A percentile compares a stretch with the other conserved stretches of the same genome.
Conservation (phyloP, 2,888 invertebrate species). For the Theretra japonica region DNA sequence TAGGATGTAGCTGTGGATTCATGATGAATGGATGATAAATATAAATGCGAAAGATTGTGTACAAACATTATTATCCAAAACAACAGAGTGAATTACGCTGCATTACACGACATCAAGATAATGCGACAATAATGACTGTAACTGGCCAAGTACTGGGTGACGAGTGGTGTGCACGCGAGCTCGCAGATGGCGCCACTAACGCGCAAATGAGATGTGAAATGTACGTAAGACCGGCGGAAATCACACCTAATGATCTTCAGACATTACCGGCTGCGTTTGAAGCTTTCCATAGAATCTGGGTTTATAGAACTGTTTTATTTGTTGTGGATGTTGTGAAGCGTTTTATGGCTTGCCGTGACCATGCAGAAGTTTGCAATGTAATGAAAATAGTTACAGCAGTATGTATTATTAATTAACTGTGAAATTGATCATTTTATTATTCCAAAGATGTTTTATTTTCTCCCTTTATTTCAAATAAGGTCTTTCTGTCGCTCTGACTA, state of each 20-base stretch:
- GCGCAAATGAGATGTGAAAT: slow-evolving; percentile 31
- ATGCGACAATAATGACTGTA: background rate
- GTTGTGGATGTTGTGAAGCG: background rate
- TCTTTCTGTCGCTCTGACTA: no score
- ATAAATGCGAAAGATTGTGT: background rate
- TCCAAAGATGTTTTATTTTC: no score
- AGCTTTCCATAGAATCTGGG: background rate
- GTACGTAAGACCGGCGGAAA: background rate
- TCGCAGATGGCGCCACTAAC: slow-evolving; percentile 29
- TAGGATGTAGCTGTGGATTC: no score
- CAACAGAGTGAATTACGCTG: background rate
- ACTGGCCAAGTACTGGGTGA: background rate
- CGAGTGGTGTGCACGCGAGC: slow-evolving; percentile 2
- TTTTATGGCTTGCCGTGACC: background rate
- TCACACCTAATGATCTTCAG: background rate
- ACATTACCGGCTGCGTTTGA: background rate
- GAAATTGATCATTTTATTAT: no score
- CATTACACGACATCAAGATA: slow-evolving; percentile 1
- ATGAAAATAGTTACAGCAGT: no score
- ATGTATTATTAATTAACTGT: no score
- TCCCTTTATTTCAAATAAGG: no score
- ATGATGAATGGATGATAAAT: background rate
- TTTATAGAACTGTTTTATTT: background rate
- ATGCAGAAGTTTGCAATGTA: no score
- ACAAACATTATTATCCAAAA: background rate